Evolutionary conservation across 2,797 vertebrate species (phyloP), one percentile per base, ranked within the genome.

Genomic region (Poeciliopsis gracilis): DNA sequence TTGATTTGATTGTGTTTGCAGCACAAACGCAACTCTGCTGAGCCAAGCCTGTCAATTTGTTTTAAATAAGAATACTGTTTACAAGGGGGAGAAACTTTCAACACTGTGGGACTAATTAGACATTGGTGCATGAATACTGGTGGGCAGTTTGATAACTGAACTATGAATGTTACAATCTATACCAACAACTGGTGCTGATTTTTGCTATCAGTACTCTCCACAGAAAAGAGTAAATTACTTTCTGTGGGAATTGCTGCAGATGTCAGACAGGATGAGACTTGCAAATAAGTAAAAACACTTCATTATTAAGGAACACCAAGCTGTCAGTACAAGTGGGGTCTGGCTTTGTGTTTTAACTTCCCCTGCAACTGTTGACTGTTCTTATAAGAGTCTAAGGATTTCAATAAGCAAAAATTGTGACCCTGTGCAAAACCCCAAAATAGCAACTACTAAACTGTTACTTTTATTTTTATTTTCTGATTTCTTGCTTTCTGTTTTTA

Each of bases 21-120:
- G 38, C 79, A 57, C 76, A 55, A 72, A 83, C 80, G 55, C 25
- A 0, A 2, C 70, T 69, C 23, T 0, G 75, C 82, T 76, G 75
- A 59, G 78, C 80, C 77, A 79, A 79, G 46, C 43, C 55, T 75
- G 76, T 66, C 77, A 28, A 77, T 77, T 69, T 25, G 0, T 66
- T 63, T 80, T 49, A 77, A 82, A 77, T 53, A 33, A 67, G 43
- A 76, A 77, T 36, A 41, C 57, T 67, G 77, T 83, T 87, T 33
- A 82, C 71, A 18, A 83, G 47, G 25, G 36, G 63, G 49, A 77
- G 61, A 79, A 59, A 86, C 75, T 77, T 47, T 41, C 28, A 20
- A 2, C 72, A 36, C 57, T 76, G 46, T 12, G 16, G 47, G 77
- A 69, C 78, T 87, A 85, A 89, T 85, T 84, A 74, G 55, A 76